Evolutionary conservation across 2,797 vertebrate species (phyloP), one percentile per base, ranked within the genome.

Genomic region (Florisuga fusca): DNA sequence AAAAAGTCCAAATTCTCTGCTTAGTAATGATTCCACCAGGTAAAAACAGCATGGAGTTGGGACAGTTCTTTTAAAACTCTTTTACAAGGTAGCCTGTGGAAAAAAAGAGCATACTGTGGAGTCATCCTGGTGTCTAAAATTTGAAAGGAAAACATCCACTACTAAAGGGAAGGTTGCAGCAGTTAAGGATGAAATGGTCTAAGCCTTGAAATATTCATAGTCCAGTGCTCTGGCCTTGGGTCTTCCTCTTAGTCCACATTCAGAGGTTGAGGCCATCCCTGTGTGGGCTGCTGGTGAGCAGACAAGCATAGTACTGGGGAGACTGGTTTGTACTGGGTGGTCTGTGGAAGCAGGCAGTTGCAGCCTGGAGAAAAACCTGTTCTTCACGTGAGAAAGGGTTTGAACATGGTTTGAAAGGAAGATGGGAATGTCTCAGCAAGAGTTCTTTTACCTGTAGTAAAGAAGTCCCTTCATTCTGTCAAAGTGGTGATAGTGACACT

Each of bases 181-280:
- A 62, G 48, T 12, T 50, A 7, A 79, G 43, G 18, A 57, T 57
- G 31, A 53, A 38, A 34, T 7, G 6, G 14, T 45, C n/a, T 54
- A 54, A 55, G 25, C 45, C n/a, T 76, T 45, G 50, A 54, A 58
- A 57, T 66, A 33, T 8, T 62, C 43, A 5, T 23, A 19, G 46
- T 31, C 13, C 23, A 12, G 14, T 34, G 15, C 43, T 66, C 23
- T 51, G 8, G 15, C 26, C 27, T 27, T 15, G 55, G 34, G 14
- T 38, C 31, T 22, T 58, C 5, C 1, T 77, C n/a, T 21, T 21
- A 23, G 20, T 53, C 7, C 12, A 0, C 6, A 10, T 15, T 66
- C 46, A 69, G 61, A 41, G 61, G 34, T 5, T 55, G 69, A 59
- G 53, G 45, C 36, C 7, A 2, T 29, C n/a, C 4, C 48, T 7